Base-by-base conservation (phyloP, 2,797 vertebrate genomes). In the Helicolenus hilgendorfi region DNA sequence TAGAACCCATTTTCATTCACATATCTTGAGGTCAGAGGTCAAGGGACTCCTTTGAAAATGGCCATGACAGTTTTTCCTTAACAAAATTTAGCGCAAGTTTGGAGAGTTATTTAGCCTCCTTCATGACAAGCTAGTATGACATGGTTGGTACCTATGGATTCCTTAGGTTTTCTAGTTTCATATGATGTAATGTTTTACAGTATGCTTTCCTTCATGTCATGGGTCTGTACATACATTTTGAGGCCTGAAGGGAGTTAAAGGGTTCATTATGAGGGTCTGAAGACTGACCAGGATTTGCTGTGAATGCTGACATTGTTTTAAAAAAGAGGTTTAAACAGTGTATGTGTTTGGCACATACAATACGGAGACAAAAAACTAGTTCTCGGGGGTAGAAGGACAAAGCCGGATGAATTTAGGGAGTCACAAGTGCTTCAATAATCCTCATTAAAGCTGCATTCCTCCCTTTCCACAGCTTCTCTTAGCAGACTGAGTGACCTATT, bases 361-460 rank as follows among this genome's bases (percentile, higher is more conserved):
- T 77, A 90, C 26, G 13, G 60, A 92, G 78, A 93, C 79, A 90
- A 79, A 90, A 60, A 93, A 93, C 80, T 88, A 82, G 81, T 92
- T 89, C 56, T 80, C 6, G 29, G 68, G 27, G 80, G 78, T 65
- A 20, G 76, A 53, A 67, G 75, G 93, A 92, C 92, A 97, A 98
- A 97, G 94, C 96, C 87, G 96, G 94, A 96, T 96, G 82, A 97
- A 96, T 94, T 96, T 96, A 94, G 78, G 87, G 92, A 97, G 96
- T 97, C 97, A 97, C 97, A 96, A 96, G 97, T 77, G 89, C 78
- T 80, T 78, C 80, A 75, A 22, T 97, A 97, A 98, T 97, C 97
- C 97, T 94, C 84, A 95, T 96, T 96, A 96, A 91, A 27, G 63
- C 86, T 89, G 86, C 95, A 97, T 97, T 97, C 96, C 95, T 95